Conservation (phyloP, 2,797 vertebrate genomes). For the Oophaga sylvatica region DNA sequence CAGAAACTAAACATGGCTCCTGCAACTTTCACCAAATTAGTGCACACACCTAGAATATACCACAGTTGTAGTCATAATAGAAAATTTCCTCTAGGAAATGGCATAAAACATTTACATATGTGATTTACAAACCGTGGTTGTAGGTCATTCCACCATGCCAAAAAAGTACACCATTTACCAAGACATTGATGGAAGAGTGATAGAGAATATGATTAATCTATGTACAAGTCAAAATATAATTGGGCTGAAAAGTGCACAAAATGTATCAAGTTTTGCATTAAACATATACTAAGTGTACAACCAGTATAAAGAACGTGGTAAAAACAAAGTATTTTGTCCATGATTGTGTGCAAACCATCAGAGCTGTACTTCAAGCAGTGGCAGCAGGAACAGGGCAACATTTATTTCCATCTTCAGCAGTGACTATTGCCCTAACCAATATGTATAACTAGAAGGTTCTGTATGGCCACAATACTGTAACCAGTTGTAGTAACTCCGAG, state of each 20-base stretch:
- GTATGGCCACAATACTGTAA: neutral
- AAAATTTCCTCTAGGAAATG: neutral
- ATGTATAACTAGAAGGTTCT: slow-evolving; percentile 14
- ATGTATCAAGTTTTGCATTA: neutral
- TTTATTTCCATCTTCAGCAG: neutral
- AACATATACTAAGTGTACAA: neutral
- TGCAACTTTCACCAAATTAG: neutral
- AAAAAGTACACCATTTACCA: neutral
- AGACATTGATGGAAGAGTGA: neutral
- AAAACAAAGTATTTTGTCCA: slow-evolving; percentile 7
- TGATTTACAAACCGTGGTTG: neutral
- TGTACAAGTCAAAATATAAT: neutral
- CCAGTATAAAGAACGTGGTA: neutral
- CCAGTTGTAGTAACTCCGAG: slow-evolving; percentile 30
- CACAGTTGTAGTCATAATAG: neutral
- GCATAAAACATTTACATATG: neutral
- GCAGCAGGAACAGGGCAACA: neutral
- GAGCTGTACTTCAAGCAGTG: slow-evolving; percentile 1
- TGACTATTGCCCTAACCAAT: slow-evolving; percentile 37
- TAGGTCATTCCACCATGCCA: slow-evolving; percentile 7
- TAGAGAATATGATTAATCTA: neutral
- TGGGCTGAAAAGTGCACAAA: neutral
- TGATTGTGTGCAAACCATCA: neutral
- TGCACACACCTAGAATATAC: neutral
- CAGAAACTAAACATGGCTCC: neutral